Base-by-base conservation (phyloP, 30 jellyfish, hydroid and myxozoan species). In the Chrysaora quinquecirrha region DNA sequence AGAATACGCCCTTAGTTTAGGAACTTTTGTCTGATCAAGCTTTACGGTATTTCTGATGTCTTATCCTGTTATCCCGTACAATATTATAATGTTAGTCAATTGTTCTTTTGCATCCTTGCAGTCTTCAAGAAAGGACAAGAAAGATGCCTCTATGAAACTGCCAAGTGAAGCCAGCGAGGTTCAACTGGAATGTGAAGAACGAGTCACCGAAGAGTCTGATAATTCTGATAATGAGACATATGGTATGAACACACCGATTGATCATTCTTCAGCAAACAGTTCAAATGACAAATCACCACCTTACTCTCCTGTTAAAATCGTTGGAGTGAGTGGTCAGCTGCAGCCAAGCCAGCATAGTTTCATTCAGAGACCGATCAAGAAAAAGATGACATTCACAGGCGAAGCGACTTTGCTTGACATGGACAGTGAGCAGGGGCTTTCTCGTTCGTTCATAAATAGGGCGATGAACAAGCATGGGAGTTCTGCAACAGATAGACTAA, bases 291-390 rank as follows among this genome's bases (percentile, higher is more conserved):
- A 34, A 16, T 65, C 90, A 1, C 96, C 96, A 0, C 90, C 89
- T 2, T 84, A 30, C 62, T 86, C 96, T 14, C 96, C 96, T 1
- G 96, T 86, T 21, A 86, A 75, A 14, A 86, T 86, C 23, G 96
- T 86, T 32, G 74, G 87, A 2, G 75, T 48, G 33, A 86, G 96
- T 54, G 96, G 96, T 1, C 66, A 34, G 38, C 23, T 86, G 63
- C 90, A 86, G 24, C 85, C 85, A 32, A 47, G 75, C 20, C 96
- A 67, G 47, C 85, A 75, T 24, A 73, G 72, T 21, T 67, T 38
- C 64, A 65, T 86, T 24, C 86, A 75, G 80, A 86, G 52, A 64
- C 96, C 96, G 22, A 64, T 56, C 81, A 74, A 78, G 34, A 86
- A 67, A 28, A 75, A 64, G 33, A 64, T 86, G 82, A 75, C 64